Percentiles rank a stretch among this genome's conserved stretches.
phyloP scores from a whole-genome alignment of 1,140 invertebrate genomes.

The Coenobita brevimanus region DNA sequence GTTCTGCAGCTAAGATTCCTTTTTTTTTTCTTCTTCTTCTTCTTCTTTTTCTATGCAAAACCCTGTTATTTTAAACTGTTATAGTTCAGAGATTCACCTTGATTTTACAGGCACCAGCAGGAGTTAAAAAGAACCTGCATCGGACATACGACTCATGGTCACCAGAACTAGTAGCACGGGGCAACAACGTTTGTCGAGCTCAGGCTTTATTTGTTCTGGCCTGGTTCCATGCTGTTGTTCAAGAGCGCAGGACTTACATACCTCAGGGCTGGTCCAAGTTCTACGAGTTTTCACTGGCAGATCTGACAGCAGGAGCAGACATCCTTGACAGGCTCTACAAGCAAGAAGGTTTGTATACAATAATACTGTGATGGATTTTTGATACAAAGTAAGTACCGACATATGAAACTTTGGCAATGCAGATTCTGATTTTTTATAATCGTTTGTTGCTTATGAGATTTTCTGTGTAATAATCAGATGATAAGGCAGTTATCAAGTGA shows the following conservation, averaged over 20 bases:
- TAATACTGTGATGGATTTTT: no score
- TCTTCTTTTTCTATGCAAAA: no score
- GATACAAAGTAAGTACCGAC: no score
- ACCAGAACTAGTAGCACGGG: constrained; percentile 75
- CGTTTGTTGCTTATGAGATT: no score
- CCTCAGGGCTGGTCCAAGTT: constrained; percentile 91
- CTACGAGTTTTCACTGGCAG: constrained; percentile 92
- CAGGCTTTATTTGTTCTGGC: constrained; percentile 82
- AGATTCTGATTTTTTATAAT: no score
- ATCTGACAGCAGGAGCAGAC: constrained; percentile 85
- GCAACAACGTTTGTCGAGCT: constrained; percentile 75
- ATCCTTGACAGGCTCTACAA: constrained; percentile 80
- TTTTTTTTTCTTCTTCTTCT: no score
- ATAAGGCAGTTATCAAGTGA: no score
- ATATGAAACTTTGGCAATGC: no score
- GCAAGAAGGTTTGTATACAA: constrained; percentile 71
- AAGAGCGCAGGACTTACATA: constrained; percentile 90
- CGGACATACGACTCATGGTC: constrained; percentile 78
- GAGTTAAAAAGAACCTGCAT: constrained; percentile 80
- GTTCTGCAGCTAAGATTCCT: no score
- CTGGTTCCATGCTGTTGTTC: constrained; percentile 90
- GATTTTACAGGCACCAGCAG: constrained; percentile 78
- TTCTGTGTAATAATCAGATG: no score
- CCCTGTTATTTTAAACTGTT: no score
- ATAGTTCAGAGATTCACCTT: neutral